phyloP scores from a whole-genome alignment of 1,140 invertebrate species.

The Leguminivora glycinivorella region DNA sequence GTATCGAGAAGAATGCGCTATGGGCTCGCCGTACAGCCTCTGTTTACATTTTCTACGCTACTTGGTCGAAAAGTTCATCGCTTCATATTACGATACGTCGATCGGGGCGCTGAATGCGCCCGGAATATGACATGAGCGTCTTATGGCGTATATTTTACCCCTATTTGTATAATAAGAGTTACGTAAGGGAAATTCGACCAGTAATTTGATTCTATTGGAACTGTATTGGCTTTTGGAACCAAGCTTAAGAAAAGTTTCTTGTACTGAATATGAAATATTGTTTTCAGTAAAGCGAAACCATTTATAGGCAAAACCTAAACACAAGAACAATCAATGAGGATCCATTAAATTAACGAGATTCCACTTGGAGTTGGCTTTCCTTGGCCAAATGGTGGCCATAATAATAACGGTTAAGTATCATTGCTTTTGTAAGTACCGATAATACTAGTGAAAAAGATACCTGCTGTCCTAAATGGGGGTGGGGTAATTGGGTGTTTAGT shows the following conservation, averaged over 20 bases:
- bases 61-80: slow-evolving; percentile 40
- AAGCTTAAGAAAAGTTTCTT: not conserved
- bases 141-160: slow-evolving; percentile 19
- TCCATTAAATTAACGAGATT: slow-evolving; percentile 57
- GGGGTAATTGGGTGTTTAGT: not conserved
- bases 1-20: slow-evolving; percentile 45
- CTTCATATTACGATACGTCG: slow-evolving; percentile 25
- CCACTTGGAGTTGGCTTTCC: slow-evolving; percentile 49
- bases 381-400: slow-evolving; percentile 53
- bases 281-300: not conserved
- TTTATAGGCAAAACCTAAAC: slow-evolving; percentile 5
- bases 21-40: slow-evolving; percentile 44
- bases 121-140: slow-evolving; percentile 22
- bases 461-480: not conserved
- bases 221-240: slow-evolving; percentile 1
- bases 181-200: slow-evolving; percentile 19
- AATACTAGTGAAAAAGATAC: slow-evolving; percentile 21
- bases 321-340: slow-evolving; percentile 42
- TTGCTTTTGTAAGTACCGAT: slow-evolving; percentile 21
- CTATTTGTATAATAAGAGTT: slow-evolving; percentile 10
- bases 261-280: not conserved
- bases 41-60: slow-evolving; percentile 51
- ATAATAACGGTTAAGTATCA: slow-evolving; percentile 54
- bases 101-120: slow-evolving; percentile 4
- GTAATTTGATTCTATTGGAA: not conserved